Conservation (phyloP, 64 coral and sea anemone genomes). For the Actinia equina region DNA sequence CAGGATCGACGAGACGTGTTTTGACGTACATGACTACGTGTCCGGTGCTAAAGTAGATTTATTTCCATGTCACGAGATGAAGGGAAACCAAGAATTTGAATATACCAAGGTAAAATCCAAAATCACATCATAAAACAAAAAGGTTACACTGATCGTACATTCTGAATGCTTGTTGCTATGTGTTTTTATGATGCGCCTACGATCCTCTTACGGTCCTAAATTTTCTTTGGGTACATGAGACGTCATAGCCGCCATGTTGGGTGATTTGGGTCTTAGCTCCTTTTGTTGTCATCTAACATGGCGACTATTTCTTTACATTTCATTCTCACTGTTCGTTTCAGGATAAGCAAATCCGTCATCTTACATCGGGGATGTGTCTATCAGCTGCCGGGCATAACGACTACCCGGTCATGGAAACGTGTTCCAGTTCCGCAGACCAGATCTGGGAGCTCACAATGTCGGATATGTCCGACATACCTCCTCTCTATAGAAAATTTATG, state of each 20-base stretch:
- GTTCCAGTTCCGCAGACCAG: neutral
- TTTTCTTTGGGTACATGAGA: too few relatives aligned
- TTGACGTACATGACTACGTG: constrained; percentile 74
- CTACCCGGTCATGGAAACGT: constrained; percentile 16
- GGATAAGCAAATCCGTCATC: constrained; percentile 3
- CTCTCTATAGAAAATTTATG: constrained; percentile 23
- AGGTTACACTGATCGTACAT: too few relatives aligned
- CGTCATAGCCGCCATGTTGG: too few relatives aligned
- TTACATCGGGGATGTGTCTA: constrained; percentile 3
- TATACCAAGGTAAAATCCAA: constrained; percentile 59
- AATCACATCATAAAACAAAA: too few relatives aligned
- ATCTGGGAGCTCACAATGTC: constrained; percentile 18
- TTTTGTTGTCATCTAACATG: too few relatives aligned
- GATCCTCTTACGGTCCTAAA: too few relatives aligned
- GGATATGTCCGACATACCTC: constrained; percentile 11
- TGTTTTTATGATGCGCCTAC: too few relatives aligned
- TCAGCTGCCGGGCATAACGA: constrained; percentile 3
- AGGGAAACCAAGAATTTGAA: constrained; percentile 88
- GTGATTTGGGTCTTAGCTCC: too few relatives aligned
- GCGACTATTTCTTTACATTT: neutral
- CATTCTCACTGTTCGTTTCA: neutral
- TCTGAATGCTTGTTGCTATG: too few relatives aligned
- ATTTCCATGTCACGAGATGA: constrained; percentile 88
- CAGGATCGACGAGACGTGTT: constrained; percentile 59
- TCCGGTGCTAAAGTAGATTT: constrained; percentile 75